These are phyloP conservation scores for Cyclophora punctaria DNA, from an alignment of 2,888 invertebrate genomes.

Conservation along the genomic window DNA sequence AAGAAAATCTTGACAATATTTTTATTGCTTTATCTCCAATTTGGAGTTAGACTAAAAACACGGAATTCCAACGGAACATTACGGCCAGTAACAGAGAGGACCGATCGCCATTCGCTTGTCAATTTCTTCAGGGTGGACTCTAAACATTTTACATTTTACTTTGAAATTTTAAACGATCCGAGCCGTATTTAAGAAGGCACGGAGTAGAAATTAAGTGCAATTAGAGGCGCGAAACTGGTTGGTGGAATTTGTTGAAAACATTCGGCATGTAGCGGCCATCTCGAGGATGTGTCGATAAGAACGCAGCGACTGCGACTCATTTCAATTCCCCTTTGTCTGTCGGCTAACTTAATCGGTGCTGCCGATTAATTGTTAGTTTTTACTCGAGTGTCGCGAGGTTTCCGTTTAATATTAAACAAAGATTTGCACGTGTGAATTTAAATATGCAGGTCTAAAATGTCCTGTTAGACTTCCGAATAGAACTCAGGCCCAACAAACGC, in stretches of 20 bases:
- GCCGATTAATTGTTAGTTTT: background rate
- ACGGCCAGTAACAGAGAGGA: slow-evolving; percentile 4
- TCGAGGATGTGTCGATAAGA: slow-evolving; percentile 51
- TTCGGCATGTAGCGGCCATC: slow-evolving; percentile 41
- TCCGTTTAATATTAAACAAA: no score
- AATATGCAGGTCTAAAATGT: no score
- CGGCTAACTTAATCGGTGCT: slow-evolving; percentile 18
- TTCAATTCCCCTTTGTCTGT: slow-evolving; percentile 13
- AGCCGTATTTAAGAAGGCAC: slow-evolving; percentile 62
- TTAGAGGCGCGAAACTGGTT: slow-evolving; percentile 61
- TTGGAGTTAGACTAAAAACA: slow-evolving; percentile 5
- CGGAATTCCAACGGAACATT: slow-evolving; percentile 2
- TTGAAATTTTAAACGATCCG: slow-evolving; percentile 44
- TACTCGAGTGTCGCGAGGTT: no score
- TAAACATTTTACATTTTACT: slow-evolving; percentile 21
- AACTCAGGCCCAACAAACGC: no score
- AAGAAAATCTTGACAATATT: background rate
- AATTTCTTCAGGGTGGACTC: slow-evolving; percentile 14
- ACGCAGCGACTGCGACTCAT: slow-evolving; percentile 28
- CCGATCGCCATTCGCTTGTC: slow-evolving; percentile 13
- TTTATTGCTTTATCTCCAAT: slow-evolving; percentile 7
- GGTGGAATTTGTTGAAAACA: slow-evolving; percentile 57
- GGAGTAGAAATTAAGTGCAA: slow-evolving; percentile 66
- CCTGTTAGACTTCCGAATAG: no score
- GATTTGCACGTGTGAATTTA: no score